Conservation (phyloP, 1,140 invertebrate species). For the Brachystomella parvula region DNA sequence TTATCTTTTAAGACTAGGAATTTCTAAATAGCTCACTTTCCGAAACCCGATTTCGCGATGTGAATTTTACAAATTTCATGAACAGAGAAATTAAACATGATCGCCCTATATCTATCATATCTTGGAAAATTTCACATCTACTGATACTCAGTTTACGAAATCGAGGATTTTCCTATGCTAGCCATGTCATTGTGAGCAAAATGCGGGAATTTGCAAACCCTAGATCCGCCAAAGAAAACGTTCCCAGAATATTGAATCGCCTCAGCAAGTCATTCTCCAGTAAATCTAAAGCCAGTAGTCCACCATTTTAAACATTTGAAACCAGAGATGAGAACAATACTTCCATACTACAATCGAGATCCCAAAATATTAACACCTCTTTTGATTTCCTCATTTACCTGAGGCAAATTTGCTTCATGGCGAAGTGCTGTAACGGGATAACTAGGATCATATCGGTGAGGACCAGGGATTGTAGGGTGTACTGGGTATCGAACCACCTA, state of each 20-base stretch:
- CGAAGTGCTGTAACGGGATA: not conserved
- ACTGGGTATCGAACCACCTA: not conserved
- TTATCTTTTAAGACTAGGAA: not conserved
- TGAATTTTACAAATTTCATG: not conserved
- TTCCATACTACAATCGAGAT: not conserved
- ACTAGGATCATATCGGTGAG: not conserved
- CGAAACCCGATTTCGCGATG: not conserved
- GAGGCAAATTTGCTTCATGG: not conserved
- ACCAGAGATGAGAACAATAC: not conserved
- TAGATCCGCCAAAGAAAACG: not conserved
- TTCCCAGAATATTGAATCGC: not conserved
- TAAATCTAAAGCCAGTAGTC: conserved; percentile 23
- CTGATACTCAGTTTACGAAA: not conserved
- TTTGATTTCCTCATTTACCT: not conserved
- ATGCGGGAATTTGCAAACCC: not conserved
- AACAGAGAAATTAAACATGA: not conserved
- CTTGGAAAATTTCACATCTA: not conserved
- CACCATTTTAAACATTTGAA: not conserved
- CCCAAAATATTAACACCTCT: not conserved
- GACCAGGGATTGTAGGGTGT: not conserved
- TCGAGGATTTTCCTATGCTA: not conserved
- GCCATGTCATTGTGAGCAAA: not conserved
- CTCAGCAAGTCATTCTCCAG: conserved; percentile 23
- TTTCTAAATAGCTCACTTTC: not conserved
- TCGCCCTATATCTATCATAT: not conserved